These are phyloP conservation scores for Pantelozetes paolii DNA, from an alignment of 2,888 invertebrate genomes.

Conservation along the genomic window DNA sequence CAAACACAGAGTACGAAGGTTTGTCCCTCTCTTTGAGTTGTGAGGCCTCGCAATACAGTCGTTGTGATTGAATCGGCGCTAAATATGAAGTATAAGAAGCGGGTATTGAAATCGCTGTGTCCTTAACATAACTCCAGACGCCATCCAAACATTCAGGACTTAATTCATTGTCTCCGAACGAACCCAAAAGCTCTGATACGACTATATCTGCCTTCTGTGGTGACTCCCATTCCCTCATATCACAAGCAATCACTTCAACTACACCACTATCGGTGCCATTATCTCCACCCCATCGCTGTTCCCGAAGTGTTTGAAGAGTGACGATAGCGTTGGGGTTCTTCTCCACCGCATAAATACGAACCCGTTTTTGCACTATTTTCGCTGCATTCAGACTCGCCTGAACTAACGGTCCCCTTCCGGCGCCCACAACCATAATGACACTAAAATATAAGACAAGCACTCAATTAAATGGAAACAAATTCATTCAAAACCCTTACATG, in stretches of 20 bases:
- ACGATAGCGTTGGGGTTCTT: constrained; percentile 96
- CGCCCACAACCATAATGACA: constrained; percentile 82
- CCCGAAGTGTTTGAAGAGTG: constrained; percentile 55
- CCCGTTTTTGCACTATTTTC: constrained; percentile 63
- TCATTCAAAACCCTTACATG: constrained; percentile 27
- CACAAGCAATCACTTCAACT: constrained; percentile 73
- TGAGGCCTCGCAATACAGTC: constrained; percentile 72
- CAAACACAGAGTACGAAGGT: constrained; percentile 58
- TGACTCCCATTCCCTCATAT: constrained; percentile 77
- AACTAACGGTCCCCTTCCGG: constrained; percentile 91
- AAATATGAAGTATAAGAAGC: constrained; percentile 80
- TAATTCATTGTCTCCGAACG: constrained; percentile 97
- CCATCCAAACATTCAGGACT: constrained; percentile 97
- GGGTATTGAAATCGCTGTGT: constrained; percentile 86
- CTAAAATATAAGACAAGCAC: constrained; percentile 12
- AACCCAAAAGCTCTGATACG: constrained; percentile 91
- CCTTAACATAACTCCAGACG: constrained; percentile 76
- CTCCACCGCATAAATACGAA: constrained; percentile 89
- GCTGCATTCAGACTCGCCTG: constrained; percentile 79
- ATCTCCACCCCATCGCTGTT: constrained; percentile 34
- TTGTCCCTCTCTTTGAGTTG: constrained; percentile 46
- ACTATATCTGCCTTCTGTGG: constrained; percentile 87
- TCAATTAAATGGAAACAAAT: constrained; percentile 7
- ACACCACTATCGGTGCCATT: constrained; percentile 50
- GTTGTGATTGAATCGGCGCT: constrained; percentile 84